Conservation (phyloP, 2,797 vertebrate species). For the Vultur gryphus region DNA sequence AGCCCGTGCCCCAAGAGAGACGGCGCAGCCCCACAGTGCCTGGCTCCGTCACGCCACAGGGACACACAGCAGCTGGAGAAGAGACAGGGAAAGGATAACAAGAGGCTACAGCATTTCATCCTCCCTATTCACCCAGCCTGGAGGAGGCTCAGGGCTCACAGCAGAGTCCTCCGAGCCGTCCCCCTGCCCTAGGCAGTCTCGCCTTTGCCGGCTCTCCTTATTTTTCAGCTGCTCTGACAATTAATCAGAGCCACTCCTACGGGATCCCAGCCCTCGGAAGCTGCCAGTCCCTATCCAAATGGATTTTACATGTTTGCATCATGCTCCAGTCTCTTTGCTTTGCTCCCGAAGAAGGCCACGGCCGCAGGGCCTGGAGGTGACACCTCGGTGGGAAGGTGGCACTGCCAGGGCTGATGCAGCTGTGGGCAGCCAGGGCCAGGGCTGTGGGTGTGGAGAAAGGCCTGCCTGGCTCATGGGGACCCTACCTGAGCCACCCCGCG, state of each 20-base stretch:
- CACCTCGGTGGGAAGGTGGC: background rate
- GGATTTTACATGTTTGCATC: background rate
- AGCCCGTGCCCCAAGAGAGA: background rate
- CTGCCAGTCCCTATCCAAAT: background rate
- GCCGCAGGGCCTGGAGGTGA: background rate
- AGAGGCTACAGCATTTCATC: fast-evolving
- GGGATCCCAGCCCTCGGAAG: background rate
- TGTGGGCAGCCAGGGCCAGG: background rate
- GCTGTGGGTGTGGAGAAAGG: background rate
- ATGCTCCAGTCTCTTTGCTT: background rate
- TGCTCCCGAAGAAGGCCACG: background rate
- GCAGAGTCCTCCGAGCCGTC: background rate
- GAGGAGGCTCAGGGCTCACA: background rate
- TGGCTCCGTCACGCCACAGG: fast-evolving
- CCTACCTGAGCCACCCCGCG: fast-evolving
- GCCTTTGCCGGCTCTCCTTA: background rate
- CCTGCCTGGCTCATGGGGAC: background rate
- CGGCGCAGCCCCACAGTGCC: fast-evolving
- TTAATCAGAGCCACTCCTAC: constrained; percentile 45
- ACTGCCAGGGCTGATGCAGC: background rate
- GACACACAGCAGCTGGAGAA: background rate
- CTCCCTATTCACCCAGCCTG: too few species aligned
- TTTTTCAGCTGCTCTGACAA: constrained; percentile 33
- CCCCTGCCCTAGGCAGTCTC: background rate
- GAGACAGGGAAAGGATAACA: background rate